Base-by-base conservation (phyloP, 2,797 vertebrate genomes). In the Avahi laniger region DNA sequence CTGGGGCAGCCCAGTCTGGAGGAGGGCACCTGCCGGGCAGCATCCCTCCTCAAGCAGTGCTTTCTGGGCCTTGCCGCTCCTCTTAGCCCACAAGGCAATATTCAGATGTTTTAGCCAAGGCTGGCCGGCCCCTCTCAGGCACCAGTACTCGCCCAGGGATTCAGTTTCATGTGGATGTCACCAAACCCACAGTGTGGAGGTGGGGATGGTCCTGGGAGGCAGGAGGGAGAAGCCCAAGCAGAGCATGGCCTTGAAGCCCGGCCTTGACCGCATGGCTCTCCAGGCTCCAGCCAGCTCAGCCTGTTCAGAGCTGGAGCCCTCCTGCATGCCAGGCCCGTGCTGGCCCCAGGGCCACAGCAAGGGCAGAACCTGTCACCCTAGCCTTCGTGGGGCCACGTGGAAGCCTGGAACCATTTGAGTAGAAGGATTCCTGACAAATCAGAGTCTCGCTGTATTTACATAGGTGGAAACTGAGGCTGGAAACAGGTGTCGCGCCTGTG, bases 401-500 rank as follows among this genome's bases (percentile, higher is more conserved):
- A 91, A 26, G n/a, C 30, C 33, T 5, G 41, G 48, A 9, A 33
- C 35, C 11, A 0, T 46, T 5, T 24, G n/a, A 70, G 78, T 11
- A 14, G 28, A 59, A 50, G 17, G 86, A n/a, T 11, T 14, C 24
- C 38, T 46, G 52, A 67, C 81, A 91, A 95, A 11, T 13, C 41
- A 41, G 20, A 73, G 43, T 52, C 72, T 13, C 28, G 2, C 7
- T 43, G 1, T 81, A 0, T 5, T 46, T 6, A 38, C 24, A 0
- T 0, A 7, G 1, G 24, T 78, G 82, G 9, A 67, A 43, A 54
- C 54, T 24, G 67, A 78, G 61, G 38, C 86, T 35, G 54, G 52
- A 59, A n/a, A 65, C 20, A 1, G 20, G 30, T 30, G 52, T 67
- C 3, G 0, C 54, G 1, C 26, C 20, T 75, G 54, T 0, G 0